Percentiles rank a stretch among this genome's conserved stretches.
phyloP scores from a whole-genome alignment of 1,140 invertebrate genomes.

The Dreissena polymorpha region DNA sequence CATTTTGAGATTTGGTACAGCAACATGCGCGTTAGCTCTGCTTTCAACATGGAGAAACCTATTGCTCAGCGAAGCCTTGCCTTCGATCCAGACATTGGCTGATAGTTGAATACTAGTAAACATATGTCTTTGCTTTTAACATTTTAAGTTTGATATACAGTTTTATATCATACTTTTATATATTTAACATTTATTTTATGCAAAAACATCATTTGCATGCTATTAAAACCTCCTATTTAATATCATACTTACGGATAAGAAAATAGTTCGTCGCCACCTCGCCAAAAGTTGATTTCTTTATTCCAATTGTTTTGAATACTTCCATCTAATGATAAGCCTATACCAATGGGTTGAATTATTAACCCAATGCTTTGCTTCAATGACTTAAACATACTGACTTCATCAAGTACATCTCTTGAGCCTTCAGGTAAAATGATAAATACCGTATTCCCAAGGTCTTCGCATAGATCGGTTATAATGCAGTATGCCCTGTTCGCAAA shows the following conservation, averaged over 20 bases:
- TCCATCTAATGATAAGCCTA: slow-evolving; percentile 21
- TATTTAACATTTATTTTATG: too few species aligned
- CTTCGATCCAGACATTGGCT: slow-evolving; percentile 25
- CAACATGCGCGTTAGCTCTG: too few species aligned
- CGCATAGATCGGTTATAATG: slow-evolving; percentile 30
- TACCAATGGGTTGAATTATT: neutral
- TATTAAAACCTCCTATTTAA: neutral
- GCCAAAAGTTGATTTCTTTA: slow-evolving; percentile 7
- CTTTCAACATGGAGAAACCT: too few species aligned
- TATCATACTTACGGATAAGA: slow-evolving; percentile 25
- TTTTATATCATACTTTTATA: too few species aligned
- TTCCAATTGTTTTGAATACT: neutral
- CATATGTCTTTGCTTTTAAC: too few species aligned
- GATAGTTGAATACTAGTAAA: too few species aligned
- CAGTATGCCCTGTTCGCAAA: neutral
- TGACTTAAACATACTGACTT: neutral
- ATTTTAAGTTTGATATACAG: too few species aligned
- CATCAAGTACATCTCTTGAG: slow-evolving; percentile 27
- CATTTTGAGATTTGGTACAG: too few species aligned
- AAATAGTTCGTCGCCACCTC: slow-evolving; percentile 27
- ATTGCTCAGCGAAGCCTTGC: neutral
- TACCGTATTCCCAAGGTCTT: slow-evolving; percentile 21
- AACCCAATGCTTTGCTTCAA: slow-evolving; percentile 7
- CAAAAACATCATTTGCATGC: neutral
- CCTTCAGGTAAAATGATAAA: slow-evolving; percentile 37